Evolutionary conservation across 1,140 invertebrate species (phyloP).

Genomic region (Pygmarrhopalites habei): DNA sequence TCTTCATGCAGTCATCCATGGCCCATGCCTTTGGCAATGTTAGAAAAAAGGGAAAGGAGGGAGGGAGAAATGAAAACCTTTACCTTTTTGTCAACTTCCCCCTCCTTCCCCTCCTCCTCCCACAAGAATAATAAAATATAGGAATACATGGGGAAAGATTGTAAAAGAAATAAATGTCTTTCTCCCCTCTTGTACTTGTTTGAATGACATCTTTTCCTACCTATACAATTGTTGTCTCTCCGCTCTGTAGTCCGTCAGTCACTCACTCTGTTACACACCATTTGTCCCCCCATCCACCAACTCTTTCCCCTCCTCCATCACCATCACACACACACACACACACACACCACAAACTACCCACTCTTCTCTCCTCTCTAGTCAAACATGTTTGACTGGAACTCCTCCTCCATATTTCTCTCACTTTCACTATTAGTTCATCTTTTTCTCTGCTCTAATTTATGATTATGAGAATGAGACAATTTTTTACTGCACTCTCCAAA

Average conservation of each 20-base stretch:
- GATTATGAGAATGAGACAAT: too few species aligned
- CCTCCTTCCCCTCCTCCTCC: too few species aligned
- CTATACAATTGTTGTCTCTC: conserved; percentile 18
- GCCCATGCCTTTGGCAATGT: too few species aligned
- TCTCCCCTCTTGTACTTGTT: neutral
- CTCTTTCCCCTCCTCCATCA: neutral
- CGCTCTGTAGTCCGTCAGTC: neutral
- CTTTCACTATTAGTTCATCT: too few species aligned
- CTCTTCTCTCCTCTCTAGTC: neutral
- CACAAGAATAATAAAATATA: too few species aligned
- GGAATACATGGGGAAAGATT: too few species aligned
- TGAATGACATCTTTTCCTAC: conserved; percentile 11
- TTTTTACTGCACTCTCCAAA: too few species aligned
- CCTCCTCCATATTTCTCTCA: too few species aligned
- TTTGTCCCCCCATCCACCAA: neutral
- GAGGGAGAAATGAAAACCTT: conserved; percentile 27
- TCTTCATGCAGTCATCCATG: too few species aligned
- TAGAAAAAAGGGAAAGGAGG: conserved; percentile 5
- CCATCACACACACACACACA: neutral
- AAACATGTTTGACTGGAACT: too few species aligned
- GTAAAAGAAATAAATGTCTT: too few species aligned
- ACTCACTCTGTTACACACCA: conserved; percentile 9
- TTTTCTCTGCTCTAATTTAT: too few species aligned
- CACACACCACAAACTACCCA: neutral
- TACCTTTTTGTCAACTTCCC: conserved; percentile 31